Percentiles rank a stretch among this genome's conserved stretches.
Evolutionary conservation across 2,888 invertebrate species (phyloP).

Genomic region (Hipparchia semele): DNA sequence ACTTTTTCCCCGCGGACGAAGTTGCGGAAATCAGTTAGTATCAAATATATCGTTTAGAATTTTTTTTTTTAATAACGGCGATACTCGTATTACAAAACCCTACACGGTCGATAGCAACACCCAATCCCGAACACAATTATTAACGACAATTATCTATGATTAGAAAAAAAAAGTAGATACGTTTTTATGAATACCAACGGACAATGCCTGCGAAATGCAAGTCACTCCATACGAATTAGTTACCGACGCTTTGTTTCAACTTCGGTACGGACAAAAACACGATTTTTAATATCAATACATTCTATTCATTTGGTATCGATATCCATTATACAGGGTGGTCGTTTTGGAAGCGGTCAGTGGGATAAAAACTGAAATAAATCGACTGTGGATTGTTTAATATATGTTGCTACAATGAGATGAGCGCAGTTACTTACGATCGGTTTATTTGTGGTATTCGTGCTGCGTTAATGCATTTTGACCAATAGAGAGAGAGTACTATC

Average conservation of each 20-base stretch:
- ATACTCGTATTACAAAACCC: background rate
- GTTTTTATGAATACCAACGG: conserved; percentile 67
- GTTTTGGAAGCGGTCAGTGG: background rate
- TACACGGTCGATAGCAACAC: background rate
- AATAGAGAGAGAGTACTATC: no score
- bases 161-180: conserved; percentile 60
- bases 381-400: background rate
- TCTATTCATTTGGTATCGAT: conserved; percentile 24
- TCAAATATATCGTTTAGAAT: no score
- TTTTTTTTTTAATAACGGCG: no score
- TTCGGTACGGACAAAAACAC: conserved; percentile 23
- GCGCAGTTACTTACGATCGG: no score
- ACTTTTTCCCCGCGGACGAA: no score
- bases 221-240: conserved; percentile 61
- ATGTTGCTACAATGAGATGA: no score
- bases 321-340: background rate
- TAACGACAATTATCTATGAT: conserved; percentile 72
- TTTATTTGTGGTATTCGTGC: no score
- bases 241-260: conserved; percentile 24
- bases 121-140: conserved; percentile 56
- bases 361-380: background rate
- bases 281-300: conserved; percentile 28
- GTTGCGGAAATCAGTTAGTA: no score
- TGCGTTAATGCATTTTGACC: no score
- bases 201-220: conserved; percentile 73